A percentile compares a stretch with the other conserved stretches of the same genome.
Evolutionary conservation across 1,140 invertebrate genomes (phyloP).

Genomic region (Lordiphosa stackelbergi): DNA sequence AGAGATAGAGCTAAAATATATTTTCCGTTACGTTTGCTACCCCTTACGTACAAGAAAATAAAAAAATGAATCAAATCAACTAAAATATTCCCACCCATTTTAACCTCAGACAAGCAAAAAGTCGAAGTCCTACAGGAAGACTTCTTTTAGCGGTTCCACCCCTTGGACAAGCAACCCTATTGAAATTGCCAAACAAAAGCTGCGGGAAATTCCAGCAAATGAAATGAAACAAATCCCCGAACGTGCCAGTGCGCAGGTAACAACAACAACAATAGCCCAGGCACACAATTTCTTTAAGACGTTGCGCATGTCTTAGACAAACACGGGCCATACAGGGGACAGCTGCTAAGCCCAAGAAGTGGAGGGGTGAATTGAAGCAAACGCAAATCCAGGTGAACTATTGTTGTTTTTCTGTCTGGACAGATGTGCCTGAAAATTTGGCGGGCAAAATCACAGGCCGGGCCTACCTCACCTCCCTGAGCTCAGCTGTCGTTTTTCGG

Average conservation of each 20-base stretch:
- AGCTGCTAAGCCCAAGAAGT: constrained; percentile 5
- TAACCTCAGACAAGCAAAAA: constrained; percentile 53
- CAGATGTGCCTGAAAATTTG: constrained; percentile 59
- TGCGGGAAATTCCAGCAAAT: constrained; percentile 9
- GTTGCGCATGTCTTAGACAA: constrained; percentile 68
- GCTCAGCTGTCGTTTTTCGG: constrained; percentile 46
- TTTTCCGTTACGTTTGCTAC: constrained; percentile 27
- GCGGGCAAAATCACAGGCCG: constrained; percentile 46
- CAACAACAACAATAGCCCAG: constrained; percentile 4
- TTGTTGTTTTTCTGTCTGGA: constrained; percentile 33
- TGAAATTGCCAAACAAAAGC: constrained; percentile 11
- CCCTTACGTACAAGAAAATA: background rate
- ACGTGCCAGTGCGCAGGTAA: constrained; percentile 11
- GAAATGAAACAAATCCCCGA: constrained; percentile 11
- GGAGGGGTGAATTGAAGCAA: constrained; percentile 35
- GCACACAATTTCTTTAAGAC: constrained; percentile 53
- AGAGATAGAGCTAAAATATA: constrained; percentile 16
- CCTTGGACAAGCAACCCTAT: constrained; percentile 26
- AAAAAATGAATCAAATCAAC: constrained; percentile 40
- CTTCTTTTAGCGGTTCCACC: constrained; percentile 9
- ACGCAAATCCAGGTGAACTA: constrained; percentile 67
- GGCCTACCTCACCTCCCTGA: constrained; percentile 27
- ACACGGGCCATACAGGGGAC: constrained; percentile 21
- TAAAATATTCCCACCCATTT: constrained; percentile 75
- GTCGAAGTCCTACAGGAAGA: constrained; percentile 36